Conservation (phyloP, 2,113 vertebrate genomes). For the Candoia aspera region DNA sequence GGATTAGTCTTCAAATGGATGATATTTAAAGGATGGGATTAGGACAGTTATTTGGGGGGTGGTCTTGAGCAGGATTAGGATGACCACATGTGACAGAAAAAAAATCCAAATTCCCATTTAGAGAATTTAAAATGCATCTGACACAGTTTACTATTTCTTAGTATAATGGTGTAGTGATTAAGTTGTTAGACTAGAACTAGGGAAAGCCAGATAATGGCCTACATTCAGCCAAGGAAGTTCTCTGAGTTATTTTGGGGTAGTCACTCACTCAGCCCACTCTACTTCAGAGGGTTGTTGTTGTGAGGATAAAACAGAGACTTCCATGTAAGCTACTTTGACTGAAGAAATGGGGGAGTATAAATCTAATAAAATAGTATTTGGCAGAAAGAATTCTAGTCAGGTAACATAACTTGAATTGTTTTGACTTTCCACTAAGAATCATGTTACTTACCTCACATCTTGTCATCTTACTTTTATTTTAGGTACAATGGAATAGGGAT, state of each 20-base stretch:
- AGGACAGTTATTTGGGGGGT: not conserved
- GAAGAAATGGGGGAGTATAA: not conserved
- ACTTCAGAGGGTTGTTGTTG: not conserved
- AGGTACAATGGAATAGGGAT: slow-evolving; percentile 25
- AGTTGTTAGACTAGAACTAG: not conserved
- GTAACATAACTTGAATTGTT: not conserved
- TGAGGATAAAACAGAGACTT: not conserved
- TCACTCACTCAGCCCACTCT: not conserved
- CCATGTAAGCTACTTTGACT: not conserved
- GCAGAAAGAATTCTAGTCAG: not conserved
- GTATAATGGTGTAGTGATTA: not conserved
- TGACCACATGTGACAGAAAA: not conserved
- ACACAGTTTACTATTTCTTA: not conserved
- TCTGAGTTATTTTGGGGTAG: not conserved
- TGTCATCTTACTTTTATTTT: slow-evolving; percentile 16
- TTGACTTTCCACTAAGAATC: slow-evolving; percentile 16
- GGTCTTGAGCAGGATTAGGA: not conserved
- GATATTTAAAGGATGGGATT: not conserved
- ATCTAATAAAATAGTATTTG: not conserved
- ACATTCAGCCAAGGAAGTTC: not conserved
- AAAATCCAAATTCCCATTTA: not conserved
- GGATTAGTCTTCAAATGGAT: not conserved
- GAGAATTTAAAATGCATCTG: not conserved
- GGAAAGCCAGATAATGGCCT: not conserved
- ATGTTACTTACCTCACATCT: not conserved